Conservation (phyloP, 2,888 invertebrate genomes). For the Lasioglossum zephyrum region DNA sequence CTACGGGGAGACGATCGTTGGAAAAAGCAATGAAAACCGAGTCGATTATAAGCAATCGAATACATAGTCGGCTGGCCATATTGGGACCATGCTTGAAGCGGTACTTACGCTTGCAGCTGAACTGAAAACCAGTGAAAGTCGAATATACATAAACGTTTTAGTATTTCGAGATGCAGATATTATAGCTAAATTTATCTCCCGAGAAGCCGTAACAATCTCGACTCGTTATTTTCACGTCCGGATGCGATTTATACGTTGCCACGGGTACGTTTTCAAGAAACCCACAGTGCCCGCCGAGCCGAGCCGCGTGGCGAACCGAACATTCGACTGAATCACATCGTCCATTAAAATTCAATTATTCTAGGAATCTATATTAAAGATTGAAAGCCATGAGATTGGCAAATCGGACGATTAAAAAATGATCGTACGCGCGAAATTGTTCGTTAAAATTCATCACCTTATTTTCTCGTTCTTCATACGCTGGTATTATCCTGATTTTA, state of each 20-base stretch:
- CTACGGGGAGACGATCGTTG: not conserved
- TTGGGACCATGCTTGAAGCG: not conserved
- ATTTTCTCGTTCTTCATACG: not conserved
- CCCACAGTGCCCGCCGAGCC: not conserved
- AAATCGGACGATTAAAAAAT: not conserved
- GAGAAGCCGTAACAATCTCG: constrained; percentile 10
- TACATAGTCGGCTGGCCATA: constrained; percentile 3
- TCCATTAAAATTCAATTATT: not conserved
- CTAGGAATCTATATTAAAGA: not conserved
- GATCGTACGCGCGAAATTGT: constrained; percentile 9
- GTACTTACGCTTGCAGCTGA: constrained; percentile 10
- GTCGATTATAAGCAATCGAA: not conserved
- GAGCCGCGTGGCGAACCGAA: not conserved
- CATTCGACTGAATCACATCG: not conserved
- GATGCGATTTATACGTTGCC: not conserved
- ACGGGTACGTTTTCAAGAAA: constrained; percentile 7
- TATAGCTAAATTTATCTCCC: constrained; percentile 7
- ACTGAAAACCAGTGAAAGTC: constrained; percentile 30
- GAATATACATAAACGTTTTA: constrained; percentile 9
- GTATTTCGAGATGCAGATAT: constrained; percentile 15
- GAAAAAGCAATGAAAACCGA: not conserved
- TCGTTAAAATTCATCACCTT: constrained; percentile 5
- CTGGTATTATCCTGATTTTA: not conserved
- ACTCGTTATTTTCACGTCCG: not conserved
- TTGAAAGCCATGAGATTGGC: not conserved